These are phyloP conservation scores for Megaptera novaeangliae DNA, from an alignment of 2,113 vertebrate genomes.

Conservation along the genomic window DNA sequence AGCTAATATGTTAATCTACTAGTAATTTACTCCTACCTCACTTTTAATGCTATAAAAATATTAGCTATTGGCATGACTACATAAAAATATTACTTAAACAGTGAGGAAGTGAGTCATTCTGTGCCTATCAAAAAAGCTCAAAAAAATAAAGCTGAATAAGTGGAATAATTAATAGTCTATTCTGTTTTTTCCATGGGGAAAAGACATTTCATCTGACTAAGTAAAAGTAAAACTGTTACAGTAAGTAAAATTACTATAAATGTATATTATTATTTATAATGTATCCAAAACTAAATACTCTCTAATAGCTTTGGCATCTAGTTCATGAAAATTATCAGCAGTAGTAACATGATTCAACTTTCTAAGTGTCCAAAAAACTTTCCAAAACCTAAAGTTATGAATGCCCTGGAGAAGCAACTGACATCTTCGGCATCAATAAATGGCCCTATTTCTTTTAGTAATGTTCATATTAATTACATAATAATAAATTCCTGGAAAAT, in stretches of 20 bases:
- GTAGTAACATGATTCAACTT: background rate
- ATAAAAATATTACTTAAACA: background rate
- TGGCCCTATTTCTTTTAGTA: background rate
- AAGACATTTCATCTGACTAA: background rate
- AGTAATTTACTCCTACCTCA: background rate
- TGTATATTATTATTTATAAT: background rate
- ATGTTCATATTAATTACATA: background rate
- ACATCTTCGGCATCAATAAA: background rate
- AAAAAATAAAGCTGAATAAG: constrained; percentile 7
- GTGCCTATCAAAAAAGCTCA: background rate
- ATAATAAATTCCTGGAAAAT: background rate
- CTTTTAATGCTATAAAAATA: constrained; percentile 26
- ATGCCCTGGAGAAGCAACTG: background rate
- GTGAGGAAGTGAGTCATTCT: background rate
- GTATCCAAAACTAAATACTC: background rate
- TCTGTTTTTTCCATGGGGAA: background rate
- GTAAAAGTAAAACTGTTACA: background rate
- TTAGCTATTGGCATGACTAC: background rate
- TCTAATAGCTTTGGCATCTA: background rate
- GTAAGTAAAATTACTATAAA: background rate
- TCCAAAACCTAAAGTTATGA: background rate
- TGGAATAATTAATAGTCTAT: background rate
- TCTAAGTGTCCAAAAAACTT: background rate
- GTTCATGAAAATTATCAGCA: background rate
- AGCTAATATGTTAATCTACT: background rate